These are phyloP conservation scores for Agrotis clavis DNA, from an alignment of 2,888 invertebrate species.

Conservation along the genomic window DNA sequence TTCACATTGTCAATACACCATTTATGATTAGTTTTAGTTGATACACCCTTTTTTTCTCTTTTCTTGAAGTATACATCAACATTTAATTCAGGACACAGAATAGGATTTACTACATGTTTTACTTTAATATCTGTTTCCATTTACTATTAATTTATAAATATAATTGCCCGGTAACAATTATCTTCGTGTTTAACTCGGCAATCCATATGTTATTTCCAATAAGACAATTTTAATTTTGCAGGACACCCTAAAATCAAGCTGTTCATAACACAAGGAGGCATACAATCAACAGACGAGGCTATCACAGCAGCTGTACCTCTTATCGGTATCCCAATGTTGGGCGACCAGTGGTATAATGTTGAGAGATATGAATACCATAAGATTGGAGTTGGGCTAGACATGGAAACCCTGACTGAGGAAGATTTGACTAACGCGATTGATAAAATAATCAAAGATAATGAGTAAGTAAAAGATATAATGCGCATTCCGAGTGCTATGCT, in stretches of 20 bases:
- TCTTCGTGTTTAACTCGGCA: background rate
- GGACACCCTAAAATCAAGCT: slow-evolving; percentile 84
- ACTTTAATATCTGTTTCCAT: background rate
- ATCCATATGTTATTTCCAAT: background rate
- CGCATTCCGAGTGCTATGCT: no score
- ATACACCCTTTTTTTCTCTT: no score
- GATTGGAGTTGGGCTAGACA: slow-evolving; percentile 67
- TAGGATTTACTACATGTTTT: background rate
- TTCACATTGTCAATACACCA: no score
- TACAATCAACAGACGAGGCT: slow-evolving; percentile 83
- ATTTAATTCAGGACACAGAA: background rate
- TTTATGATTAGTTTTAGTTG: no score
- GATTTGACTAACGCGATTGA: slow-evolving; percentile 65
- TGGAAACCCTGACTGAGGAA: slow-evolving; percentile 68
- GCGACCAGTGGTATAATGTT: slow-evolving; percentile 80
- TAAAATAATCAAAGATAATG: slow-evolving; percentile 58
- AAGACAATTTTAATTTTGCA: slow-evolving; percentile 48
- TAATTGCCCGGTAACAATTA: background rate
- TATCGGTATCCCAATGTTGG: slow-evolving; percentile 79
- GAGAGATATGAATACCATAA: slow-evolving; percentile 66
- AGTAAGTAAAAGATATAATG: slow-evolving; percentile 50
- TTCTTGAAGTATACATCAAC: no score
- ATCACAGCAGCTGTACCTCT: slow-evolving; percentile 79
- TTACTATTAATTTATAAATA: no score
- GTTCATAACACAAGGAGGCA: slow-evolving; percentile 84